Percentiles rank a stretch among this genome's conserved stretches.
These are phyloP conservation scores for cat (Felis catus) DNA, from an alignment of 2,113 vertebrate species.

Conservation along the genomic window F.catus_Fca126_mat1.0 CM031419.1:39863501-39864000, in stretches of 20 bases:
- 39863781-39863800: background rate
- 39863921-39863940: background rate
- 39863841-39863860: background rate
- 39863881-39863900: background rate
- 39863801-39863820: background rate
- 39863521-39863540: background rate
- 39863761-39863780: background rate
- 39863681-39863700: background rate
- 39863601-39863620: background rate
- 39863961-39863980: background rate
- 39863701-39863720: background rate
- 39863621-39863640: background rate
- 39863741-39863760: background rate
- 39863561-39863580: background rate
- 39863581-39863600: background rate
- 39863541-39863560: background rate
- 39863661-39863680: background rate
- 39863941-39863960: background rate
- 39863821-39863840: background rate
- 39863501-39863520: background rate
- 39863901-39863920: background rate
- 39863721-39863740: background rate
- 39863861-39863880: constrained; percentile 30
- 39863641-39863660: background rate
- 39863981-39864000: background rate